Conservation (phyloP, 2,113 vertebrate species). For the Tupaia tana region DNA sequence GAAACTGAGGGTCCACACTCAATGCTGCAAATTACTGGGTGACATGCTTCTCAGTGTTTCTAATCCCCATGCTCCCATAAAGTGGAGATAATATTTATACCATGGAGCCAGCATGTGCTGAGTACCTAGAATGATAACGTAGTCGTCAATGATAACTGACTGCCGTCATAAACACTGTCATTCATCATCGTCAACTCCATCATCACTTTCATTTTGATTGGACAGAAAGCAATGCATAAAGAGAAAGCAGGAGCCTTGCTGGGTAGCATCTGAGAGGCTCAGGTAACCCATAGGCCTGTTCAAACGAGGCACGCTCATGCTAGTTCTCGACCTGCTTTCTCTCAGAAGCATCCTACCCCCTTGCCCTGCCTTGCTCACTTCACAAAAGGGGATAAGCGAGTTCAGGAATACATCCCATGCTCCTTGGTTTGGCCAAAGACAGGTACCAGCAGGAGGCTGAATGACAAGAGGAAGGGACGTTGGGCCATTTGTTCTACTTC, state of each 20-base stretch:
- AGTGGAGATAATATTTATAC: not conserved
- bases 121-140: not conserved
- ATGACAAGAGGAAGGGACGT: not conserved
- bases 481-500: not conserved
- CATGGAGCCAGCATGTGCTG: not conserved
- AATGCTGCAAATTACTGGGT: not conserved
- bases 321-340: not conserved
- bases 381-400: not conserved
- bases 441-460: not conserved
- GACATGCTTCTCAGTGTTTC: not conserved
- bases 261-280: not conserved
- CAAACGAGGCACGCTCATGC: fast-evolving
- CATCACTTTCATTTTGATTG: not conserved
- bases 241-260: not conserved
- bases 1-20: not conserved
- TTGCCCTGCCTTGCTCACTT: not conserved
- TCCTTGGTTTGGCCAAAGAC: not conserved
- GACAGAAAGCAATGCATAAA: not conserved
- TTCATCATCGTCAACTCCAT: too few relatives aligned
- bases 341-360: not conserved
- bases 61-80: not conserved
- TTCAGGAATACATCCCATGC: too few relatives aligned
- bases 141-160: not conserved
- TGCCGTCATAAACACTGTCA: too few relatives aligned
- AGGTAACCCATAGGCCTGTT: not conserved